phyloP scores from a whole-genome alignment of 1,140 invertebrate genomes.

The Prorops nasuta region DNA sequence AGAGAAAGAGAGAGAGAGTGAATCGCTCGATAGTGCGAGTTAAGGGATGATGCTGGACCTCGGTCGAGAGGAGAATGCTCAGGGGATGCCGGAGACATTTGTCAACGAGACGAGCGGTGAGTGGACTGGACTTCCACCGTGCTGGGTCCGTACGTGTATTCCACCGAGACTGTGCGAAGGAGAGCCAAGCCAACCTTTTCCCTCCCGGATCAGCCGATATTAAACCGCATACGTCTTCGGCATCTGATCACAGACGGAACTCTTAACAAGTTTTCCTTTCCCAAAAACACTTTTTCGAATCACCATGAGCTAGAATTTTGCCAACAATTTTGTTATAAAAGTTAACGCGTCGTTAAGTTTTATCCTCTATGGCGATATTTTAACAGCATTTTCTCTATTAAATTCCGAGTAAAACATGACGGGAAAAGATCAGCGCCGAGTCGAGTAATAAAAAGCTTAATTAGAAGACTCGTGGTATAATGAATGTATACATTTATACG shows the following conservation, averaged over 20 bases:
- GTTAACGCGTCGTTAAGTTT: too few species aligned
- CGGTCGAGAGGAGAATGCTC: conserved; percentile 32
- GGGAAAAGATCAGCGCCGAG: too few species aligned
- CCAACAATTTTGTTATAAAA: too few species aligned
- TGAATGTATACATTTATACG: too few species aligned
- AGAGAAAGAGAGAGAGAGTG: conserved; percentile 8
- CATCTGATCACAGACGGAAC: conserved; percentile 32
- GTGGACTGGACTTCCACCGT: conserved; percentile 44
- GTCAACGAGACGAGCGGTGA: conserved; percentile 53
- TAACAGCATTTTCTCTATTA: too few species aligned
- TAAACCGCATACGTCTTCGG: conserved; percentile 51
- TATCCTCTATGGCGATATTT: too few species aligned
- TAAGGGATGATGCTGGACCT: conserved; percentile 36
- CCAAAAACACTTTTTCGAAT: too few species aligned
- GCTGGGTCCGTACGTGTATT: conserved; percentile 40
- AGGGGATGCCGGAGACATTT: conserved; percentile 52
- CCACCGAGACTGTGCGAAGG: conserved; percentile 38
- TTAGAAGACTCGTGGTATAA: too few species aligned
- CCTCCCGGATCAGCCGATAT: conserved; percentile 39
- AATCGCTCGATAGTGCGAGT: conserved; percentile 36
- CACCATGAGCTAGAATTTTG: too few species aligned
- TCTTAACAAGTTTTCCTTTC: too few species aligned
- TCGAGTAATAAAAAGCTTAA: too few species aligned
- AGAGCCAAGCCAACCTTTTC: conserved; percentile 29
- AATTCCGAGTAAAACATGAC: too few species aligned